Percentiles rank a stretch among this genome's conserved stretches.
These are phyloP conservation scores for Helleia helle DNA, from an alignment of 2,888 invertebrate species.

Conservation along the genomic window DNA sequence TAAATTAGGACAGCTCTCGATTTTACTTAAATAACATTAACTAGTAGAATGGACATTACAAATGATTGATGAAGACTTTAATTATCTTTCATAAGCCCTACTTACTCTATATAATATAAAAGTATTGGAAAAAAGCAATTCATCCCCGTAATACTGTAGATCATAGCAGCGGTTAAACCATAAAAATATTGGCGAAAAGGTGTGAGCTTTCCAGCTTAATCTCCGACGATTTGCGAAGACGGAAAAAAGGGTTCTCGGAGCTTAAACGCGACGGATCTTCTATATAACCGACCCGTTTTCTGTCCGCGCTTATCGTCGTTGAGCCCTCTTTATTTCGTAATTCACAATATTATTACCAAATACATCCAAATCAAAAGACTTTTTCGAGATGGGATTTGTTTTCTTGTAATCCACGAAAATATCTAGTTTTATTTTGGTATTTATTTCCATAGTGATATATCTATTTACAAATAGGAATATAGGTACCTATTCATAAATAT, in stretches of 20 bases:
- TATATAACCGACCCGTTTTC: slow-evolving; percentile 44
- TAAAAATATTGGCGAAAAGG: slow-evolving; percentile 63
- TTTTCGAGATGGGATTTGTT: slow-evolving; percentile 20
- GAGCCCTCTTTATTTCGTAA: slow-evolving; percentile 52
- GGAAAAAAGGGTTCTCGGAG: slow-evolving; percentile 62
- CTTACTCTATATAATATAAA: background rate
- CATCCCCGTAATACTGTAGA: slow-evolving; percentile 47
- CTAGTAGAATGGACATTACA: too few relatives aligned
- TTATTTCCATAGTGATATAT: too few relatives aligned
- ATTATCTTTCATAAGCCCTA: background rate
- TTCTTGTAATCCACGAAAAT: slow-evolving; percentile 19
- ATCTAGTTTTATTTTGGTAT: too few relatives aligned
- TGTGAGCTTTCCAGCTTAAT: slow-evolving; percentile 61
- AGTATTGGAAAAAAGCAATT: slow-evolving; percentile 38
- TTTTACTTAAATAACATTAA: too few relatives aligned
- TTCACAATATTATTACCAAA: slow-evolving; percentile 41
- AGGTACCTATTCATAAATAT: too few relatives aligned
- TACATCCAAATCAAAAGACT: slow-evolving; percentile 36
- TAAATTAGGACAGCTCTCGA: too few relatives aligned
- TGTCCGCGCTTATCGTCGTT: slow-evolving; percentile 46
- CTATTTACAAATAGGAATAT: too few relatives aligned
- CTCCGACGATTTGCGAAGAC: slow-evolving; percentile 66
- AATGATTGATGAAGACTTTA: slow-evolving; percentile 9
- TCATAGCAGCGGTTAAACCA: slow-evolving; percentile 51
- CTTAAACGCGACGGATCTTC: slow-evolving; percentile 46